Evolutionary conservation across 30 jellyfish, hydroid and myxozoan species (phyloP), one percentile per base, ranked within the genome.

Genomic region (Rhopilema esculentum): DNA sequence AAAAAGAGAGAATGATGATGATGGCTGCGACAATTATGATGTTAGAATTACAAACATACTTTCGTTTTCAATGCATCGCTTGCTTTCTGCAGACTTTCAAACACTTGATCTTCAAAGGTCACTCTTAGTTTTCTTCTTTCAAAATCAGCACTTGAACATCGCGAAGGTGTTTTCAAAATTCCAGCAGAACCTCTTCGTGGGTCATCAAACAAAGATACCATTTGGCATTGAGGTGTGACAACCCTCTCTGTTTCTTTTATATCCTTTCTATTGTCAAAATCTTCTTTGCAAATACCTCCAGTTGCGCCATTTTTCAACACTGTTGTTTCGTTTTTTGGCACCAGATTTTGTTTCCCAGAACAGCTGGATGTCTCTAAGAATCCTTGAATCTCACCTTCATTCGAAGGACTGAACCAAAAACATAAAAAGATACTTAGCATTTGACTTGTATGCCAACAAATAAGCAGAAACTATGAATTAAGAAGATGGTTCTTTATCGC

Each of bases 51-150:
- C 6, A 40, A 12, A 40, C 57, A 40, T 40, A 40, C 57, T 12
- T 40, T 40, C 12, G 57, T 2, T 40, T 40, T 12, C 12, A 40
- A 40, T 40, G 57, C 57, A 6, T 2, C 6, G 57, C 57, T 40
- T 40, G 57, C 51, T 66, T 66, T 78, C 61, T 29, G 31, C 17
- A 65, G 68, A 17, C 6, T 26, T 21, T 27, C 25, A 21, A 27
- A 29, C 25, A 74, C 87, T 26, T 85, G 88, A 75, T 85, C 88
- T 40, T 85, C 77, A 27, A 85, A 85, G 19, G 94, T 85, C 18
- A 85, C 94, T 40, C 31, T 63, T 1, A 85, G 67, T 28, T 65
- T 65, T 31, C 69, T 33, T 67, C 32, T 73, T 22, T 85, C 94
- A 6, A 64, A 32, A 57, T 85, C 94, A 24, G 77, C 49, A 25